Percentiles rank a stretch among this genome's conserved stretches.
Evolutionary conservation across 1,140 invertebrate genomes (phyloP).

Genomic region (Heliothis virescens): DNA sequence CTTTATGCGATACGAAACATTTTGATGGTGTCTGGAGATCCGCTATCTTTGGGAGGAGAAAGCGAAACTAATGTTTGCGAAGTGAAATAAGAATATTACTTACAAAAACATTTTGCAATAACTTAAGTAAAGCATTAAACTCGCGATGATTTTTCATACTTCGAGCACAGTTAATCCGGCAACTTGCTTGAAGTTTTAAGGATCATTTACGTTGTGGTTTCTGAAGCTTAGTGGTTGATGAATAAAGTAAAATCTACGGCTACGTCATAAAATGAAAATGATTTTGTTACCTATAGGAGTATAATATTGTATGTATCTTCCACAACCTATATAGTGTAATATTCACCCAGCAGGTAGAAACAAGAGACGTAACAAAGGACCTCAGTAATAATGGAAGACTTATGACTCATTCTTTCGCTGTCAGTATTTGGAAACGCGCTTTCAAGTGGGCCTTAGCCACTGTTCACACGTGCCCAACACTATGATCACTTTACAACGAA

Average conservation of each 20-base stretch:
- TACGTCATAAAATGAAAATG: neutral
- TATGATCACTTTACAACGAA: slow-evolving; percentile 51
- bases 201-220: neutral
- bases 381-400: slow-evolving; percentile 58
- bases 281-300: neutral
- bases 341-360: slow-evolving; percentile 60
- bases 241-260: neutral
- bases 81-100: slow-evolving; percentile 14
- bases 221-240: too few relatives aligned
- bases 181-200: neutral
- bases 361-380: slow-evolving; percentile 56
- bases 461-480: slow-evolving; percentile 55
- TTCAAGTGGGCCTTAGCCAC: slow-evolving; percentile 59
- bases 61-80: slow-evolving; percentile 39
- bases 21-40: slow-evolving; percentile 32
- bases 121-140: neutral
- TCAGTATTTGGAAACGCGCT: slow-evolving; percentile 54
- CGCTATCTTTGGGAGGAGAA: slow-evolving; percentile 19
- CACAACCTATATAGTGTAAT: slow-evolving; percentile 36
- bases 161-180: too few relatives aligned
- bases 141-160: neutral
- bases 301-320: neutral
- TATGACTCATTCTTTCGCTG: slow-evolving; percentile 58
- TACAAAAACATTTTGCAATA: slow-evolving; percentile 16
- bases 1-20: slow-evolving; percentile 34